These are phyloP conservation scores for Eclectus roratus DNA, from an alignment of 2,113 vertebrate genomes.

Conservation along the genomic window DNA sequence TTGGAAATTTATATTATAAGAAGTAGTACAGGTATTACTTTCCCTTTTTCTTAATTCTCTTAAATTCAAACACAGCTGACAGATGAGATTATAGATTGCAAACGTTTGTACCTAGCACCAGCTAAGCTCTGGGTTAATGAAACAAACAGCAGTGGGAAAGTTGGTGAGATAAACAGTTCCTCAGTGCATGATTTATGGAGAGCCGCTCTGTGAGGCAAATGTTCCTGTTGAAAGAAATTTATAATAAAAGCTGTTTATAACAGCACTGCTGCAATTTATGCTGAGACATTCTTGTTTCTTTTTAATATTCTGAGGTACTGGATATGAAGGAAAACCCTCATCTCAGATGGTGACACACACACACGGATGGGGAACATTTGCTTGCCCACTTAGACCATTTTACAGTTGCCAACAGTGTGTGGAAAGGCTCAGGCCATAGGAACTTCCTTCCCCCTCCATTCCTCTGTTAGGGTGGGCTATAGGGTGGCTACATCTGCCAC, in stretches of 20 bases:
- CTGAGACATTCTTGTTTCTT: background rate
- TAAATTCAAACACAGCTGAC: background rate
- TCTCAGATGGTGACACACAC: fast-evolving
- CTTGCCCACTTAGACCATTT: background rate
- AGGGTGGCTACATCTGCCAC: background rate
- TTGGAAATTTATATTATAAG: background rate
- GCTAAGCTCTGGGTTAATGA: background rate
- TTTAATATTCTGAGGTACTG: background rate
- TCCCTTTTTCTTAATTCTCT: background rate
- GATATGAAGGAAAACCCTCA: background rate
- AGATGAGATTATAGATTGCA: slow-evolving; percentile 2
- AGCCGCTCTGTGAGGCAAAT: background rate
- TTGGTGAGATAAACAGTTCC: slow-evolving; percentile 19
- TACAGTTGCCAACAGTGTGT: background rate
- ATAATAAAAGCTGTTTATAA: background rate
- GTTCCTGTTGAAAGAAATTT: background rate
- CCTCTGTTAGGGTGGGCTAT: background rate
- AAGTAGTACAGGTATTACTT: background rate
- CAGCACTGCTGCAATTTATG: background rate
- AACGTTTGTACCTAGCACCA: background rate
- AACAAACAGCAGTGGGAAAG: slow-evolving; percentile 8
- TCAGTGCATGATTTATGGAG: background rate
- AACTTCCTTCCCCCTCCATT: background rate
- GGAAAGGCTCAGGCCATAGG: background rate
- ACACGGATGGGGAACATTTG: background rate